Conservation (phyloP, 2,888 invertebrate species). For the Bruchidius siliquastri region DNA sequence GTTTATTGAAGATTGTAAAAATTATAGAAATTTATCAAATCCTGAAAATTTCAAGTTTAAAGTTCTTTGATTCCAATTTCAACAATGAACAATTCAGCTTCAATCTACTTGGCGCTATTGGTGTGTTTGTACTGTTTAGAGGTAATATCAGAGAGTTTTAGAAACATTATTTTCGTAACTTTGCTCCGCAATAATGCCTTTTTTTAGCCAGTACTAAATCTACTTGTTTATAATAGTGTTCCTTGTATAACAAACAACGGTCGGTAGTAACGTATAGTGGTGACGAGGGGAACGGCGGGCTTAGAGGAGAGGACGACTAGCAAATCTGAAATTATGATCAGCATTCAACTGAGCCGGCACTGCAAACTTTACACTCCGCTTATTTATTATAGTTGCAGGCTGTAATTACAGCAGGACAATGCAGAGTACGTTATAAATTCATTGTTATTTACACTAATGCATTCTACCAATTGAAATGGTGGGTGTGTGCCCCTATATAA, state of each 20-base stretch:
- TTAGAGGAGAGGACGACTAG: background rate
- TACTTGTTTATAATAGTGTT: background rate
- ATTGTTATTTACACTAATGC: slow-evolving; percentile 25
- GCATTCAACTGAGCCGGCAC: slow-evolving; percentile 6
- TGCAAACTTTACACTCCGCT: slow-evolving; percentile 25
- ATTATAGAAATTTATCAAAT: no score
- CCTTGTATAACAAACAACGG: background rate
- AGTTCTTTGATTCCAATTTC: no score
- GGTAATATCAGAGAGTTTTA: no score
- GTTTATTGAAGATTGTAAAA: no score
- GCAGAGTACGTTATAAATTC: slow-evolving; percentile 22
- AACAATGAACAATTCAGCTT: no score
- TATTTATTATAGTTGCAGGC: slow-evolving; percentile 28
- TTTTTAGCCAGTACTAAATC: no score
- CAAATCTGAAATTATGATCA: slow-evolving; percentile 2
- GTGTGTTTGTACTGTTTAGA: no score
- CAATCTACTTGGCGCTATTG: no score
- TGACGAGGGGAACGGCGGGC: background rate
- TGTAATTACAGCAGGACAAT: slow-evolving; percentile 29
- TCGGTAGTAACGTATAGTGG: background rate
- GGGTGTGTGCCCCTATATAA: slow-evolving; percentile 23
- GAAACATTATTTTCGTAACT: no score
- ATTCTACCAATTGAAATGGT: slow-evolving; percentile 22
- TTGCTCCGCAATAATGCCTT: no score
- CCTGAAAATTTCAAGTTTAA: no score